A percentile compares a stretch with the other conserved stretches of the same genome.
phyloP scores from a whole-genome alignment of 2,797 vertebrate genomes.

The Gorsachius magnificus region DNA sequence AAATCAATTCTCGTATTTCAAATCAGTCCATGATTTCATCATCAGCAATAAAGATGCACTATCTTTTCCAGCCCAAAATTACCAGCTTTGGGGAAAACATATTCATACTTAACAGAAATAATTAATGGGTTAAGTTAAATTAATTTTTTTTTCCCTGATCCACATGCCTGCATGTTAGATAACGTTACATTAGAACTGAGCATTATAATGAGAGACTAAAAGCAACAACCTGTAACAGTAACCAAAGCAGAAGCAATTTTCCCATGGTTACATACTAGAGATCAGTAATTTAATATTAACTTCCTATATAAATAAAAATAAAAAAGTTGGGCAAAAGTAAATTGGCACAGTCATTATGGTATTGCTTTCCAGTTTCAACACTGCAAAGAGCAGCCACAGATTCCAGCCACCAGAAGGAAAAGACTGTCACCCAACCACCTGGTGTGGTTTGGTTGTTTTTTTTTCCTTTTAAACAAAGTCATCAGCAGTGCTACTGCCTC shows the following conservation, averaged over 20 bases:
- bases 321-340: slow-evolving; percentile 62
- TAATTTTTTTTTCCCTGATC: slow-evolving; percentile 62
- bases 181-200: slow-evolving; percentile 38
- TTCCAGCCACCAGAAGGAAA: not conserved
- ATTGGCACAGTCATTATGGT: slow-evolving; percentile 80
- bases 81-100: slow-evolving; percentile 67
- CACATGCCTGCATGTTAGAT: slow-evolving; percentile 84
- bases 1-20: slow-evolving; percentile 32
- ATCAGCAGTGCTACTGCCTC: not conserved
- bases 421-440: not conserved
- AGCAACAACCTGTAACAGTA: slow-evolving; percentile 64
- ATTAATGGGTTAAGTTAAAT: slow-evolving; percentile 59
- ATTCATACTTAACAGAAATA: slow-evolving; percentile 52
- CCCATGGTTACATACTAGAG: slow-evolving; percentile 1
- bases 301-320: slow-evolving; percentile 70
- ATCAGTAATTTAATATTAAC: slow-evolving; percentile 51
- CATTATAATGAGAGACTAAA: slow-evolving; percentile 54
- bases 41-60: slow-evolving; percentile 14
- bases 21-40: slow-evolving; percentile 15
- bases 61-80: slow-evolving; percentile 53
- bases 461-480: not conserved
- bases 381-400: slow-evolving; percentile 33
- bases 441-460: not conserved
- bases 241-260: slow-evolving; percentile 58
- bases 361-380: slow-evolving; percentile 74